A percentile compares a stretch with the other conserved stretches of the same genome.
Evolutionary conservation across 2,113 vertebrate species (phyloP).

Genomic region (Abramis brama): DNA sequence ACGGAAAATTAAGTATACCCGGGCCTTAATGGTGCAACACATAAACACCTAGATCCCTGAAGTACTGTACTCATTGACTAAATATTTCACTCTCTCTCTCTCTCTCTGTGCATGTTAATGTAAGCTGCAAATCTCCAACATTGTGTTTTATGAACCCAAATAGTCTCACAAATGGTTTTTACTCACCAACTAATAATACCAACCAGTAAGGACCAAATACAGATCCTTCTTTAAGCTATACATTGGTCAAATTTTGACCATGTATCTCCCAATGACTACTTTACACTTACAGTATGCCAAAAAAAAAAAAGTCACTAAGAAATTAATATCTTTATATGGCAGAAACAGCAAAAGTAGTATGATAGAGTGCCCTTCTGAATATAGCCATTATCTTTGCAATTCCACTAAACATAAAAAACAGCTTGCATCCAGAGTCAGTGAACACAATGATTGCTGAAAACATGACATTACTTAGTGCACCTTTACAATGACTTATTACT

Average conservation of each 20-base stretch:
- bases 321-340: neutral
- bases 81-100: neutral
- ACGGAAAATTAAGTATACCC: too few relatives aligned
- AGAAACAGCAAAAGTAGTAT: neutral
- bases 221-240: neutral
- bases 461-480: neutral
- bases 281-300: neutral
- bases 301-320: neutral
- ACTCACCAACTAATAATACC: neutral
- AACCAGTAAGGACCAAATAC: neutral
- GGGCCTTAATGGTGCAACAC: neutral
- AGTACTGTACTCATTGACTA: neutral
- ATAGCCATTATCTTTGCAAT: neutral
- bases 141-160: neutral
- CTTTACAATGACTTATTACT: neutral
- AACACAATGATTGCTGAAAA: neutral
- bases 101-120: neutral
- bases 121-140: neutral
- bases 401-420: neutral
- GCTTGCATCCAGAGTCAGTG: too few relatives aligned
- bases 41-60: slow-evolving; percentile 26
- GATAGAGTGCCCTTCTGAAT: neutral
- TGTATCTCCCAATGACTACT: neutral
- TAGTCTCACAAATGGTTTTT: neutral
- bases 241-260: neutral